phyloP scores from a whole-genome alignment of 2,113 vertebrate genomes.

The Carassius carassius region DNA sequence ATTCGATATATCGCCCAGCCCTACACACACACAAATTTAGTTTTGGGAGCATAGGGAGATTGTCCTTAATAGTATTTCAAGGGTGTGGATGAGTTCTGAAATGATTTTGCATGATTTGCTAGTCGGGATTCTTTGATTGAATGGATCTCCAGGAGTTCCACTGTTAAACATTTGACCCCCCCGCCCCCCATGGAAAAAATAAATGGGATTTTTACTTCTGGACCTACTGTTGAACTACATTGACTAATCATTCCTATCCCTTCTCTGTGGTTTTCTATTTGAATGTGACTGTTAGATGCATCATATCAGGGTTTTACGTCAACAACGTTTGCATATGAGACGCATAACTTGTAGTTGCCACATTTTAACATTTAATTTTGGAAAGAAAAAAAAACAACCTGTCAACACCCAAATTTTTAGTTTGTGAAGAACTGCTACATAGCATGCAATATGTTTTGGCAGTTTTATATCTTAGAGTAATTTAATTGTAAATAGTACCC shows the following conservation, averaged over 20 bases:
- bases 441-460: not conserved
- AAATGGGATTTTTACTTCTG: not conserved
- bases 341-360: not conserved
- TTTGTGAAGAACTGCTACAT: not conserved
- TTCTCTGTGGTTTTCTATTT: not conserved
- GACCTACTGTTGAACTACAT: not conserved
- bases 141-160: not conserved
- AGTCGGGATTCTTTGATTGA: not conserved
- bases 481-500: not conserved
- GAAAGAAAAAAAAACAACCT: no score
- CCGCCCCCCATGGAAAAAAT: not conserved
- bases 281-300: not conserved
- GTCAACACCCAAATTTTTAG: not conserved
- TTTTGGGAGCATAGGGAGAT: not conserved
- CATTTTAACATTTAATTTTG: not conserved
- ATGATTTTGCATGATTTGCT: not conserved
- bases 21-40: not conserved
- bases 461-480: not conserved
- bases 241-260: not conserved
- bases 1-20: no score
- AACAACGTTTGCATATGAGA: not conserved
- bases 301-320: not conserved
- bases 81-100: not conserved
- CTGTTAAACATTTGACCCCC: not conserved
- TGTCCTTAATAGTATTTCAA: not conserved